Evolutionary conservation across 2,797 vertebrate genomes (phyloP).

Genomic region (Amniataba percoides): DNA sequence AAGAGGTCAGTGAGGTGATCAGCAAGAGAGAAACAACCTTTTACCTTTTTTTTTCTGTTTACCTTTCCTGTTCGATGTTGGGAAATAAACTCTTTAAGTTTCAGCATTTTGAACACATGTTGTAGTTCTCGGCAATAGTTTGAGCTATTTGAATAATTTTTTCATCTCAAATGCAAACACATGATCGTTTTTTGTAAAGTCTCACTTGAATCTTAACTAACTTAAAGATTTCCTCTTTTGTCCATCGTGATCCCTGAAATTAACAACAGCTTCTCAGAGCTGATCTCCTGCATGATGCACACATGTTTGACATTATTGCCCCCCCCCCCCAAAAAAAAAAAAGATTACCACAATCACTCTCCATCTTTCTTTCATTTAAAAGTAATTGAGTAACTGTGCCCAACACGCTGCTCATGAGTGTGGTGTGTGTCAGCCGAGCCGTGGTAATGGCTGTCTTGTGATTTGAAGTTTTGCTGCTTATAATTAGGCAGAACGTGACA

Average conservation of each 20-base stretch:
- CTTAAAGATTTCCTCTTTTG: no score
- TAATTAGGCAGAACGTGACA: constrained; percentile 56
- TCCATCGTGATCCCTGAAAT: no score
- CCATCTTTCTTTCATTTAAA: constrained; percentile 37
- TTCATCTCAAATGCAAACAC: no score
- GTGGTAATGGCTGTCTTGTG: constrained; percentile 71
- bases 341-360: constrained; percentile 32
- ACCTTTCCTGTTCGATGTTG: neutral
- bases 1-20: constrained; percentile 11
- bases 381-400: constrained; percentile 48
- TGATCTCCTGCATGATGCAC: neutral
- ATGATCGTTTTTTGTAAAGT: no score
- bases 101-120: neutral
- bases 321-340: no score
- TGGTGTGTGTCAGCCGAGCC: constrained; percentile 4
- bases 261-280: no score
- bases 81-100: neutral
- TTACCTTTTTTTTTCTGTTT: neutral
- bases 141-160: no score
- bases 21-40: neutral
- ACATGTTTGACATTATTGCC: neutral
- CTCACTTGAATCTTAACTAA: no score
- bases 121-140: neutral
- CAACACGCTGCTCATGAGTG: constrained; percentile 45
- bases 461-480: constrained; percentile 45